Evolutionary conservation across 2,113 vertebrate genomes (phyloP).

Genomic region (Taxidea taxus): DNA sequence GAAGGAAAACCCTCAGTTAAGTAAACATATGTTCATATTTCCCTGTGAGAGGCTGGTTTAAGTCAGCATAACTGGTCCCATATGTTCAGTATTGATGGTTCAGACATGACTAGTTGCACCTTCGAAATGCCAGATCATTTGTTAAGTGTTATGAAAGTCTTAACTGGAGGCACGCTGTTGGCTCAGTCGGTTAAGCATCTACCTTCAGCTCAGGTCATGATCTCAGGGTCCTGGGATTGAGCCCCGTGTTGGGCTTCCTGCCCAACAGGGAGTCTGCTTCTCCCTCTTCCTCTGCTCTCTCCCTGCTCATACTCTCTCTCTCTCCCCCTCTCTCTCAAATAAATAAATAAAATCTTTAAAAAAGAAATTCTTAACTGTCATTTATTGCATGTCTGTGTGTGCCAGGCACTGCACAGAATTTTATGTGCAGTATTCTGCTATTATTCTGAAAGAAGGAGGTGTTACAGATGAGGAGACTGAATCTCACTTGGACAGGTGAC

Average conservation of each 20-base stretch:
- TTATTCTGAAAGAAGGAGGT: neutral
- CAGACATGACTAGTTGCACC: neutral
- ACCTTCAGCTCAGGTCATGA: no score
- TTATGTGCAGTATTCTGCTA: neutral
- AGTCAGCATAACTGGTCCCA: conserved; percentile 32
- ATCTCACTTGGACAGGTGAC: neutral
- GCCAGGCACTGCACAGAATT: fast-evolving
- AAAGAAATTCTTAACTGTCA: neutral
- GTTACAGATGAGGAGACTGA: neutral
- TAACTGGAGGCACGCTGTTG: neutral
- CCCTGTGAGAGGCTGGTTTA: neutral
- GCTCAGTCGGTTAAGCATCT: neutral
- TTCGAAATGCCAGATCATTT: neutral
- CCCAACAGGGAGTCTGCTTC: no score
- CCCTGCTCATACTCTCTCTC: no score
- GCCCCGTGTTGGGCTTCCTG: no score
- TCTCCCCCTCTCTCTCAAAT: no score
- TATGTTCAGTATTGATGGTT: neutral
- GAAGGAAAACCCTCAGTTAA: conserved; percentile 30
- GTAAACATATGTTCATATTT: conserved; percentile 48
- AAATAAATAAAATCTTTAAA: no score
- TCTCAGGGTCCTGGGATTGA: no score
- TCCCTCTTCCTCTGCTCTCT: no score
- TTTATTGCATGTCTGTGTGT: neutral
- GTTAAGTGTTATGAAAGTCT: neutral